Conservation (phyloP, 2,888 invertebrate genomes). For the Eulithis prunata region DNA sequence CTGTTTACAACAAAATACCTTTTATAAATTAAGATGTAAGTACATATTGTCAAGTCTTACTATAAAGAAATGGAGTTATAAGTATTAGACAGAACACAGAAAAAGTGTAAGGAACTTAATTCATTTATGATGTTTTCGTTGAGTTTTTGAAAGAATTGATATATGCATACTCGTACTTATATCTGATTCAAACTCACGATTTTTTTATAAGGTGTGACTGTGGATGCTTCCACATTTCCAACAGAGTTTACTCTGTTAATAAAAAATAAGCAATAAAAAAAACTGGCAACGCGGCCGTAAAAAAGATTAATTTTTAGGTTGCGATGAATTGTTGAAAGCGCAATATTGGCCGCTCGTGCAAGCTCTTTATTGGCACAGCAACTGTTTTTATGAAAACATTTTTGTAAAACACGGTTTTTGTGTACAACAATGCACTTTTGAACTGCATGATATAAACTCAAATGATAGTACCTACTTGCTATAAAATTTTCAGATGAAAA, state of each 20-base stretch:
- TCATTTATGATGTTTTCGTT: too few species aligned
- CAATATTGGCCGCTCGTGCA: conserved; percentile 36
- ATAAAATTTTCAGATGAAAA: too few species aligned
- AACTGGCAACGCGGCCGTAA: conserved; percentile 38
- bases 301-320: conserved; percentile 42
- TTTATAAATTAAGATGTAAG: too few species aligned
- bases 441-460: not conserved
- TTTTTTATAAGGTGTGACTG: too few species aligned
- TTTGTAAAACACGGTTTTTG: not conserved
- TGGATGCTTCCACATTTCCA: not conserved
- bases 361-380: conserved; percentile 30
- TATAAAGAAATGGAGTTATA: too few species aligned
- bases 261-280: conserved; percentile 39
- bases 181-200: not conserved
- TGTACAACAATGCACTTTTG: not conserved
- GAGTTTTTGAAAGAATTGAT: too few species aligned
- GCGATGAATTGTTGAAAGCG: conserved; percentile 44
- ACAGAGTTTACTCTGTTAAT: conserved; percentile 30
- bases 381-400: conserved; percentile 10
- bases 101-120: too few species aligned
- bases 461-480: too few species aligned
- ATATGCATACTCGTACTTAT: too few species aligned
- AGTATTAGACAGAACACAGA: too few species aligned
- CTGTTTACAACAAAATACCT: conserved; percentile 43
- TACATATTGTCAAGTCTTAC: too few species aligned